Percentiles rank a stretch among this genome's conserved stretches.
These are phyloP conservation scores for Saccopteryx bilineata DNA, from an alignment of 2,113 vertebrate species.

Conservation along the genomic window DNA sequence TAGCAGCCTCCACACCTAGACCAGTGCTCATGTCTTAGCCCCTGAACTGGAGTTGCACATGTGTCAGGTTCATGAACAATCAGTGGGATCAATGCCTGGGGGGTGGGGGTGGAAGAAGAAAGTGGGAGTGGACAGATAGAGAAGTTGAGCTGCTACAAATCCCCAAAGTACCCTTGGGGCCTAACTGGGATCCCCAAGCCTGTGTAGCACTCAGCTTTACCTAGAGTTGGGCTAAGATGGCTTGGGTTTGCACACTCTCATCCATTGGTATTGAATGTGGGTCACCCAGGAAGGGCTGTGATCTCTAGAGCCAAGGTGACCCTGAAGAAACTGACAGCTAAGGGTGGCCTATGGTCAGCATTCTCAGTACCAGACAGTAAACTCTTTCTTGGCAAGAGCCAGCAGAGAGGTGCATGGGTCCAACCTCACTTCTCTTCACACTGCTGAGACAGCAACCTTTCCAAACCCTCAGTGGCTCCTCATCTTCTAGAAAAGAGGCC, in stretches of 20 bases:
- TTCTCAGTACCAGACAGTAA: not conserved
- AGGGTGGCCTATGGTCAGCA: not conserved
- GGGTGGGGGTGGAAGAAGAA: rapidly evolving
- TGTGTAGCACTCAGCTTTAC: not conserved
- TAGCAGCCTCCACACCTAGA: not conserved
- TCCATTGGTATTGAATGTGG: not conserved
- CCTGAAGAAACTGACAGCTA: not conserved
- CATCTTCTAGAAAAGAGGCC: not conserved
- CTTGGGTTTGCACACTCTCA: not conserved
- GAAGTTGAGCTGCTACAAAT: not conserved
- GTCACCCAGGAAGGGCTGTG: not conserved
- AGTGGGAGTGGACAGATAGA: not conserved
- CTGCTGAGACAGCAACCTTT: not conserved
- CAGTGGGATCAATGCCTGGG: not conserved
- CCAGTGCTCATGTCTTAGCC: not conserved
- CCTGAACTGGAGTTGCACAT: not conserved
- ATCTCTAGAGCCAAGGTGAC: not conserved
- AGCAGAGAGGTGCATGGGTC: not conserved
- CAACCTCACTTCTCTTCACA: not conserved
- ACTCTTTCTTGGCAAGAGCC: not conserved
- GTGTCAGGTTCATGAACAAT: not conserved
- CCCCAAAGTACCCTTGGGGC: not conserved
- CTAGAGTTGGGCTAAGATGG: not conserved
- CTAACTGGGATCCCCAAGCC: not conserved
- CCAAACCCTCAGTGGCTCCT: not conserved